Conservation (phyloP, 2,888 invertebrate species). For the Crossocerus cetratus region DNA sequence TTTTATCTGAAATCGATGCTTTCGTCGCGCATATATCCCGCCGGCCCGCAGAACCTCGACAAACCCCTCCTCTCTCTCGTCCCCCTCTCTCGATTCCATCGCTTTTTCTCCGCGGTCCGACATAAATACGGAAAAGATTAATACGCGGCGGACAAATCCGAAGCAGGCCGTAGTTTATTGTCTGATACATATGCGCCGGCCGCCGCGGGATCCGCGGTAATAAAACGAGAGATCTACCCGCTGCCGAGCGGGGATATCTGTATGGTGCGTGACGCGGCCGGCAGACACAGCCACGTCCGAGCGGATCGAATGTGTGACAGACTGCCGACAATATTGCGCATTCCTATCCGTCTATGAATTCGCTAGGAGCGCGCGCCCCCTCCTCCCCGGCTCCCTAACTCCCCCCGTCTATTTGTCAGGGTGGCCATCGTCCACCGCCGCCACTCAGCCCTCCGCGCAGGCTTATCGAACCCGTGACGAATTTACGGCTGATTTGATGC, state of each 20-base stretch:
- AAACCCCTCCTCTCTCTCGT: constrained; percentile 7
- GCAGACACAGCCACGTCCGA: constrained; percentile 21
- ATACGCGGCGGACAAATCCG: constrained; percentile 72
- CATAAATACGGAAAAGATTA: constrained; percentile 73
- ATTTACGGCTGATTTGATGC: constrained; percentile 38
- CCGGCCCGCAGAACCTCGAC: neutral
- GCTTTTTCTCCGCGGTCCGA: constrained; percentile 41
- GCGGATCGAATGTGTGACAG: constrained; percentile 75
- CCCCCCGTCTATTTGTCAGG: constrained; percentile 42
- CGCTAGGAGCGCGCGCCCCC: constrained; percentile 38
- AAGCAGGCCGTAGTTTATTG: constrained; percentile 70
- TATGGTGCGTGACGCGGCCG: neutral
- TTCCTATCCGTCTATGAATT: constrained; percentile 67
- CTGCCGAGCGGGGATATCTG: constrained; percentile 30
- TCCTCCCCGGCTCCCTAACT: neutral
- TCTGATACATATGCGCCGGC: constrained; percentile 66
- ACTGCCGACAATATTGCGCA: constrained; percentile 73
- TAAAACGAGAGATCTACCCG: constrained; percentile 52
- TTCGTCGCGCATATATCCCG: constrained; percentile 36
- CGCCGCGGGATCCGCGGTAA: constrained; percentile 52
- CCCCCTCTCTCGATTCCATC: constrained; percentile 19
- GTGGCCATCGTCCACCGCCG: constrained; percentile 31
- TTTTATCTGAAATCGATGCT: constrained; percentile 51
- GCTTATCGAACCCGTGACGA: constrained; percentile 53
- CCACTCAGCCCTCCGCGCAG: constrained; percentile 23